Percentiles rank a stretch among this genome's conserved stretches.
Conservation (phyloP, 2,797 vertebrate genomes). For the Arctocebus calabarensis region DNA sequence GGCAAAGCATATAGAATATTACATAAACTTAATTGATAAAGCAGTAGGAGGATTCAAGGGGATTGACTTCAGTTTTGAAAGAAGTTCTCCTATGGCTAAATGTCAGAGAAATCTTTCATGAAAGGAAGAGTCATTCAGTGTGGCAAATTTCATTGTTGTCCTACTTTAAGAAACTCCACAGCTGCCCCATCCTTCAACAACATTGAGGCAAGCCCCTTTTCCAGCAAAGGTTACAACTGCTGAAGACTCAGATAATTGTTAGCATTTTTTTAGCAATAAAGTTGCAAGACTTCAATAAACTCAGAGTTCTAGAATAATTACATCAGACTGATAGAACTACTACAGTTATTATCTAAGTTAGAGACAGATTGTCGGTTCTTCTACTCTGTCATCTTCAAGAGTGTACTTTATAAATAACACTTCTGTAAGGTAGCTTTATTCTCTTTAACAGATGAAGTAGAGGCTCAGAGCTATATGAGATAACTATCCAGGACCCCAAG, state of each 20-base stretch:
- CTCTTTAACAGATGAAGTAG: not conserved
- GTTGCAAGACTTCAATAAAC: not conserved
- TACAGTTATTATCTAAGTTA: not conserved
- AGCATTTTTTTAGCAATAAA: not conserved
- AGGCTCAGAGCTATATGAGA: not conserved
- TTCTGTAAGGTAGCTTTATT: not conserved
- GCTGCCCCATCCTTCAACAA: not conserved
- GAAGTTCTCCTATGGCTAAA: not conserved
- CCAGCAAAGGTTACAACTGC: not conserved
- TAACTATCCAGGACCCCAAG: not conserved
- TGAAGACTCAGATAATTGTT: not conserved
- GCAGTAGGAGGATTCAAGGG: not conserved
- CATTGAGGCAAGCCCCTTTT: not conserved
- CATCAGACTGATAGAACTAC: not conserved
- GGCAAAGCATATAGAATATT: not conserved
- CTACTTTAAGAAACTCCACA: not conserved
- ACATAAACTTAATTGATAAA: not conserved
- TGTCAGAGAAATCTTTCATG: not conserved
- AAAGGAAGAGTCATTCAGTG: not conserved
- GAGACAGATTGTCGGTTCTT: not conserved
- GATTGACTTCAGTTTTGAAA: not conserved
- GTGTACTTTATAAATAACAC: not conserved
- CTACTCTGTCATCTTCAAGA: not conserved
- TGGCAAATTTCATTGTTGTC: not conserved
- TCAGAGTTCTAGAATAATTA: not conserved